Base-by-base conservation (phyloP, 1,140 invertebrate species). In the Psilanteris sp. region DNA sequence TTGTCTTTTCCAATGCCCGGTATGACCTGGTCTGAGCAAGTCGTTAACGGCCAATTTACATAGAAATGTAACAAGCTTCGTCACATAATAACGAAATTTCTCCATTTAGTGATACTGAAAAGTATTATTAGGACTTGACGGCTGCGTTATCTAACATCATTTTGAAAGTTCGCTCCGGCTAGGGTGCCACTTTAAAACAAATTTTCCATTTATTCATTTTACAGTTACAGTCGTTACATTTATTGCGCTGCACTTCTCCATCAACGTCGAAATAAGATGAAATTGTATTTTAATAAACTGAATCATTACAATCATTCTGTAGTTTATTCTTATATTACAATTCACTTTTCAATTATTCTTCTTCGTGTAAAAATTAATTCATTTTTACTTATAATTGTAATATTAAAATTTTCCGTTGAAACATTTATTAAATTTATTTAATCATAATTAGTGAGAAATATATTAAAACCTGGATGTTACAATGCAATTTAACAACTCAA, bases 181-280 rank as follows among this genome's bases (percentile, higher is more conserved):
- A 32, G 39, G 14, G 18, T 13, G 20, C 37, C 15, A 29, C 36
- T 34, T 73, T 61, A 43, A 48, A 74, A 72, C 13, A 29, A 68
- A 72, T 66, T 55, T 73, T 64, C 44, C 70, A 44, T 72, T 72
- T 72, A 72, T 62, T 72, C 32, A 72, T 55, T 62, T 59, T 52
- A 20, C 50, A 73, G 55, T 70, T 4, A 16, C 18, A 37, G 54
- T 62, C 46, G 67, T 61, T 62, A 62, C 55, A 48, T 55, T 62
- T 46, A 55, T 48, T 55, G 37, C 39, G 8, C 36, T 18, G 15
- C 31, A 59, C 29, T 48, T 72, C 32, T 39, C 46, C 34, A 41
- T 48, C 50, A 54, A 14, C 22, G 50, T 62, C 27, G 32, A 59
- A 64, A 64, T 57, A 57, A 50, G 43, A 37, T 26, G 43, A 64